Conservation (phyloP, 2,888 invertebrate genomes). For the Seira sanloemensis region DNA sequence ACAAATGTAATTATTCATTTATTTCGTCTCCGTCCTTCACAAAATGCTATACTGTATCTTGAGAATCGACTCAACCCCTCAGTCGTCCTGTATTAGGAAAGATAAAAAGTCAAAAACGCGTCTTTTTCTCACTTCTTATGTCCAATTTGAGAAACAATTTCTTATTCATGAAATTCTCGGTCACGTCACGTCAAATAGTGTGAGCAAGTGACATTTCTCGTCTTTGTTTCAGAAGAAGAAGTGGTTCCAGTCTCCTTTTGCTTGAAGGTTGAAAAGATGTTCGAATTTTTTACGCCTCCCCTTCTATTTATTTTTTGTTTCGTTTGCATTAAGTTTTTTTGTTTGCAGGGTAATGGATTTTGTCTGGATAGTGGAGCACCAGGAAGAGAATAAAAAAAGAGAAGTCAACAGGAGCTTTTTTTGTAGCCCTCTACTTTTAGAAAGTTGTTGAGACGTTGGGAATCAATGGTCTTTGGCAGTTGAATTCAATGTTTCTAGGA, state of each 20-base stretch:
- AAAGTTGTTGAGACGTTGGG: too few relatives aligned
- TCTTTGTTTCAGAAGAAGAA: constrained; percentile 26
- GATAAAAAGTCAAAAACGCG: constrained; percentile 31
- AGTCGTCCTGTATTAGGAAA: neutral
- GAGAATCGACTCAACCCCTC: too few relatives aligned
- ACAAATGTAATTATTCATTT: too few relatives aligned
- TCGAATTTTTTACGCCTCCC: too few relatives aligned
- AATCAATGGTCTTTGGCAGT: constrained; percentile 42
- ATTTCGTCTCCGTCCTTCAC: neutral
- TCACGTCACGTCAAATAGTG: constrained; percentile 59
- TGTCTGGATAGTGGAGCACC: neutral
- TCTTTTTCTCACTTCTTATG: constrained; percentile 28
- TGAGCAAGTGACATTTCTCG: constrained; percentile 52
- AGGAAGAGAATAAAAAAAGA: constrained; percentile 9
- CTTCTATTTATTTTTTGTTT: too few relatives aligned
- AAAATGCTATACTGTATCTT: too few relatives aligned
- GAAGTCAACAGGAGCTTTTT: constrained; percentile 34
- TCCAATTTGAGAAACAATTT: constrained; percentile 52
- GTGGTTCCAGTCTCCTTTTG: too few relatives aligned
- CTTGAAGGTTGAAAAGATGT: too few relatives aligned
- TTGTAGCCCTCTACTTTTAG: too few relatives aligned
- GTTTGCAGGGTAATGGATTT: too few relatives aligned
- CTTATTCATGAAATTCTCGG: constrained; percentile 63
- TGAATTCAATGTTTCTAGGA: constrained; percentile 26
- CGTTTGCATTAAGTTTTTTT: too few relatives aligned